These are phyloP conservation scores for Xiphias gladius DNA, from an alignment of 2,113 vertebrate species.

Conservation along the genomic window DNA sequence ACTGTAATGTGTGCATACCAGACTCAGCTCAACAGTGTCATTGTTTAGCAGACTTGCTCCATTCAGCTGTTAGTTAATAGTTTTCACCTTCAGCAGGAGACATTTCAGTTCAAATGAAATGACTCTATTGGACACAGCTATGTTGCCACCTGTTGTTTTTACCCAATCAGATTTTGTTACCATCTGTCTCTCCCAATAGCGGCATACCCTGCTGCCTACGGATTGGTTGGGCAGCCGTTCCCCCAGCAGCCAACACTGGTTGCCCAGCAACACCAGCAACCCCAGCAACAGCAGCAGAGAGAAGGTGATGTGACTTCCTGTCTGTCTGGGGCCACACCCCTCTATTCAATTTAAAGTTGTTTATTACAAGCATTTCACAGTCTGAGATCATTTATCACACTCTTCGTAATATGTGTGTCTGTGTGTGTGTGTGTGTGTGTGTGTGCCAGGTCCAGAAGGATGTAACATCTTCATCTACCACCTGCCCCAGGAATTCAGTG, in stretches of 20 bases:
- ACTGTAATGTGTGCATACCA: constrained; percentile 31
- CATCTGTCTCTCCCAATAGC: constrained; percentile 82
- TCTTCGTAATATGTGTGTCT: constrained; percentile 45
- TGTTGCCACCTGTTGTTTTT: constrained; percentile 81
- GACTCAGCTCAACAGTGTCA: constrained; percentile 53
- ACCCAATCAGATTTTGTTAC: constrained; percentile 67
- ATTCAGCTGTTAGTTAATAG: constrained; percentile 72
- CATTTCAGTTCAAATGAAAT: constrained; percentile 42
- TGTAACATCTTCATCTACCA: constrained; percentile 99
- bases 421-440: constrained; percentile 36
- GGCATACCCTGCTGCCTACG: constrained; percentile 92
- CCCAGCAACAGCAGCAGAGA: constrained; percentile 90
- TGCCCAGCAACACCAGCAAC: constrained; percentile 90
- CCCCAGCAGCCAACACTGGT: constrained; percentile 90
- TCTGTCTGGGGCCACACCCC: constrained; percentile 64
- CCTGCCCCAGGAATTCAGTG: constrained; percentile 98
- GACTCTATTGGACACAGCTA: constrained; percentile 56
- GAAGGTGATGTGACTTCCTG: constrained; percentile 87
- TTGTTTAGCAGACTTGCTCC: constrained; percentile 64
- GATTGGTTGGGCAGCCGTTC: constrained; percentile 91
- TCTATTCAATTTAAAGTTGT: constrained; percentile 64
- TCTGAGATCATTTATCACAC: constrained; percentile 43
- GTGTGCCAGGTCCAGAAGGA: constrained; percentile 91
- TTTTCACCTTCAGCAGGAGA: constrained; percentile 82
- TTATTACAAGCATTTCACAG: constrained; percentile 39